Conservation (phyloP, 2,113 vertebrate species). For the Spea multiplicata region DNA sequence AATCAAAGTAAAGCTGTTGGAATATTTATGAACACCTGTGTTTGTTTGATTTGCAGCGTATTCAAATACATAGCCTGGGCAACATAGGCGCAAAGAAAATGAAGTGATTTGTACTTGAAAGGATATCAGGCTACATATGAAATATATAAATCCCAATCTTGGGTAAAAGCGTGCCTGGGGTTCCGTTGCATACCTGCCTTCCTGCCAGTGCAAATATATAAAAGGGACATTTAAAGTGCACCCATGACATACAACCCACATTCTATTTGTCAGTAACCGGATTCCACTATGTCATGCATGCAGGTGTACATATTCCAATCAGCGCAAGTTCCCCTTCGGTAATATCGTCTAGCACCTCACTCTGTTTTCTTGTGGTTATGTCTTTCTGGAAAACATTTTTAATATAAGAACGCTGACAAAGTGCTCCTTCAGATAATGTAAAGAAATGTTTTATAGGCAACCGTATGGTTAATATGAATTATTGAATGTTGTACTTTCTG, state of each 20-base stretch:
- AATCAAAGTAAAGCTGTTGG: slow-evolving; percentile 50
- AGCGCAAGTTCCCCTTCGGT: not conserved
- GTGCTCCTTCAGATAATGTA: not conserved
- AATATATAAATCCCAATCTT: slow-evolving; percentile 51
- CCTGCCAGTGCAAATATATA: not conserved
- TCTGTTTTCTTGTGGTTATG: not conserved
- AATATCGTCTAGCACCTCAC: slow-evolving; percentile 26
- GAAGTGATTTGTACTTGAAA: slow-evolving; percentile 61
- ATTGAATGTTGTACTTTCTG: slow-evolving; percentile 45
- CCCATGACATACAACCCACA: slow-evolving; percentile 31
- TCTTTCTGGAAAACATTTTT: not conserved
- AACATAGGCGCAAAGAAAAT: slow-evolving; percentile 43
- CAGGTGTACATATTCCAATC: slow-evolving; percentile 33
- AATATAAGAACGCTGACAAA: not conserved
- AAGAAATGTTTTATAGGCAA: slow-evolving; percentile 26
- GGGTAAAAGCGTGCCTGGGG: slow-evolving; percentile 42
- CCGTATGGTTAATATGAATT: slow-evolving; percentile 46
- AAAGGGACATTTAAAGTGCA: slow-evolving; percentile 23
- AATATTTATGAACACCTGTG: slow-evolving; percentile 64
- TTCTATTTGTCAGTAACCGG: slow-evolving; percentile 24
- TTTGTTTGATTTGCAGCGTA: slow-evolving; percentile 58
- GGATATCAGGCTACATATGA: slow-evolving; percentile 42
- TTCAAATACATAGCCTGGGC: slow-evolving; percentile 30
- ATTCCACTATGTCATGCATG: slow-evolving; percentile 26
- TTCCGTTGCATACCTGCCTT: slow-evolving; percentile 26